Base-by-base conservation (phyloP, 2,888 invertebrate genomes). In the Autographa gamma region DNA sequence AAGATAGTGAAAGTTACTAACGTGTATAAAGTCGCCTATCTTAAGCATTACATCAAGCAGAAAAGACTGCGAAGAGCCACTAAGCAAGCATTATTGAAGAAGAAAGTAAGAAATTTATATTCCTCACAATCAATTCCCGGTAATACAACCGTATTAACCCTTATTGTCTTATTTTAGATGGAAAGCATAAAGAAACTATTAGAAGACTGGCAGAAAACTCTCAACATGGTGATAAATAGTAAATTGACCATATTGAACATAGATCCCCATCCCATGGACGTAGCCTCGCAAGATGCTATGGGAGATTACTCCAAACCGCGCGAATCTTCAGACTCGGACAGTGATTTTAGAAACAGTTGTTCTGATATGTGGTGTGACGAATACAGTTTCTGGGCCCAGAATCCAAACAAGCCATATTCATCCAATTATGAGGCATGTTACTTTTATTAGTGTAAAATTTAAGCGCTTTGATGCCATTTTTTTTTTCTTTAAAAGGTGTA, bases 1-100 rank as follows among this genome's bases (percentile, higher is more conserved):
- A 94, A 93, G 82, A 92, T 95, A 65, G 90, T 95, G 62, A 92
- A 92, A 88, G 93, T 95, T 58, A 95, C 94, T 66, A 95, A 94
- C 75, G 93, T 95, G 19, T 95, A 93, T 85, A 93, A 92, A 87
- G 91, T 95, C 32, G 92, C 94, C 32, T 93, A 92, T 83, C 90
- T 94, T 52, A 93, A 90, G 75, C 91, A 93, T 80, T 94, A 91
- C 80, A 93, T 94, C 75, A 94, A 93, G 84, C 94, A 93, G 76
- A 95, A 91, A 80, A 89, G 90, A 75, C 73, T 93, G 61, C 88
- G 92, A 31, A 89, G 92, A 52, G 93, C 93, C 2, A 91, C 85
- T 48, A 93, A 90, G 71, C 91, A 92, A 54, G 92, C 93, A 2
- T 60, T 91, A 43, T 85, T 95, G 48, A 93, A 92, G 82, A 94